Conservation (phyloP, 2,888 invertebrate genomes). For the Dasysyrphus albostriatus region DNA sequence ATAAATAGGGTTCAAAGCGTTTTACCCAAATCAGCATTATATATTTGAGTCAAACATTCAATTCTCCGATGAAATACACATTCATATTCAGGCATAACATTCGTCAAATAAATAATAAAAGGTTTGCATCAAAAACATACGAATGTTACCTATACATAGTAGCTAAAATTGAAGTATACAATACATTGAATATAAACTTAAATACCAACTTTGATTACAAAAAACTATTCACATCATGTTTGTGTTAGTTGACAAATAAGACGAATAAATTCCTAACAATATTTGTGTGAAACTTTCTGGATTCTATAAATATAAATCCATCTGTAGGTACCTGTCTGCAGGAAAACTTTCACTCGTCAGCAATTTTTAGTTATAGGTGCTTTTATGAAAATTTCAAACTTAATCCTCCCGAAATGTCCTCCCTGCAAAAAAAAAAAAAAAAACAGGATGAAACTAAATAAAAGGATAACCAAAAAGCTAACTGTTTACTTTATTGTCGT, state of each 20-base stretch:
- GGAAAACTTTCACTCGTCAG: conserved; percentile 48
- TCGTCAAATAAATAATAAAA: background rate
- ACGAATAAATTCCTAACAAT: conserved; percentile 1
- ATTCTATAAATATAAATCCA: conserved; percentile 24
- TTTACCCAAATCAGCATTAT: too few relatives aligned
- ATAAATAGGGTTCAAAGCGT: too few relatives aligned
- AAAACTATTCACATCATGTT: background rate
- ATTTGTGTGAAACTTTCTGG: conserved; percentile 5
- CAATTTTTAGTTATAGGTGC: conserved; percentile 27
- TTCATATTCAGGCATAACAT: too few relatives aligned
- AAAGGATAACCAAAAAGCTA: conserved; percentile 61
- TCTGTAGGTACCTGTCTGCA: conserved; percentile 27
- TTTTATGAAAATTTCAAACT: conserved; percentile 32
- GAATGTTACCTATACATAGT: background rate
- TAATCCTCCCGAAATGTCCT: conserved; percentile 10
- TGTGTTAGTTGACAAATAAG: conserved; percentile 12
- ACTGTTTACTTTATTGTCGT: conserved; percentile 67
- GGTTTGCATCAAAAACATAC: background rate
- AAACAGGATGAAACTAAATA: background rate
- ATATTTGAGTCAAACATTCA: too few relatives aligned
- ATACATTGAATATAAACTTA: background rate
- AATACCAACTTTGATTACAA: background rate
- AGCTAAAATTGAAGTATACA: background rate
- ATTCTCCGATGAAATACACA: too few relatives aligned
- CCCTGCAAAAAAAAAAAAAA: background rate